Evolutionary conservation across 2,113 vertebrate species (phyloP).

Genomic region (Entomyzon cyanotis): DNA sequence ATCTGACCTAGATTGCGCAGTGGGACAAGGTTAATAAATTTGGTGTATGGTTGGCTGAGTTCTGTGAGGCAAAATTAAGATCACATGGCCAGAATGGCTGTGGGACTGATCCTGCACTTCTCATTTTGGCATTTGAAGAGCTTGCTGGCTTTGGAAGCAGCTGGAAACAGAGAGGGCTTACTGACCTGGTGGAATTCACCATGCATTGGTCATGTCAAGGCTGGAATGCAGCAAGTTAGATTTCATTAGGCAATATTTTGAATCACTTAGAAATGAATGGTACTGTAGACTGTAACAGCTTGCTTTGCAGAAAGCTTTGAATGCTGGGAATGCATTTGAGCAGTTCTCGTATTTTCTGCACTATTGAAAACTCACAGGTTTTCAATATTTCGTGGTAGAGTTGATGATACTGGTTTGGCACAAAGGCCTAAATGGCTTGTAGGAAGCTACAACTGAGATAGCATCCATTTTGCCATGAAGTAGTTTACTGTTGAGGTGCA

Average conservation of each 20-base stretch:
- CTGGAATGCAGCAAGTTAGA: background rate
- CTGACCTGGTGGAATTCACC: background rate
- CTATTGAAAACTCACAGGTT: background rate
- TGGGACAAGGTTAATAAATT: background rate
- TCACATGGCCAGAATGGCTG: background rate
- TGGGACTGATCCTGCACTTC: background rate
- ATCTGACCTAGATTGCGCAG: background rate
- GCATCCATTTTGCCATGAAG: background rate
- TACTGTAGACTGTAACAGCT: background rate
- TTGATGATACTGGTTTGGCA: background rate
- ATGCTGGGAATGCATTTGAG: background rate
- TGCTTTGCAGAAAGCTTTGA: background rate
- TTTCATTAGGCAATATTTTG: background rate
- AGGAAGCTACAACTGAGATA: background rate
- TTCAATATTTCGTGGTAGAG: background rate
- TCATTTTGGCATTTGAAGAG: background rate
- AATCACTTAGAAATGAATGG: background rate
- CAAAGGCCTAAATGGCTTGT: background rate
- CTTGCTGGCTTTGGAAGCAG: background rate
- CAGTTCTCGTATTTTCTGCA: background rate
- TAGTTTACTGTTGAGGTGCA: background rate
- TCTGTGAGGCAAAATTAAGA: background rate
- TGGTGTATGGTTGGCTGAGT: background rate
- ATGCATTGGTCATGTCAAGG: background rate
- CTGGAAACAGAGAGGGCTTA: background rate